These are phyloP conservation scores for Lasioglossum vierecki DNA, from an alignment of 2,888 invertebrate genomes.

Conservation along the genomic window DNA sequence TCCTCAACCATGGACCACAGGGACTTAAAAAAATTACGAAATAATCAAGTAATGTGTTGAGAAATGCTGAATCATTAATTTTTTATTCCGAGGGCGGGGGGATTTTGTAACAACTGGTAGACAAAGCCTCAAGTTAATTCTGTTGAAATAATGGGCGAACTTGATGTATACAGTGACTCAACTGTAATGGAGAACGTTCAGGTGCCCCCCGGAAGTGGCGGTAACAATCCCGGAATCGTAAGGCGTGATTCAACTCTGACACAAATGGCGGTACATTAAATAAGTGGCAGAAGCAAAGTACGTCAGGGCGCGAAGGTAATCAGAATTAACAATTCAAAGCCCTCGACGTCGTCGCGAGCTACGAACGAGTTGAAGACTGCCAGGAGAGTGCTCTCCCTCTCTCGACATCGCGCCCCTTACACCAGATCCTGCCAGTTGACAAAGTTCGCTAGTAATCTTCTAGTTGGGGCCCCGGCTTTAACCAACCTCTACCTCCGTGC, in stretches of 20 bases:
- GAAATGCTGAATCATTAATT: not conserved
- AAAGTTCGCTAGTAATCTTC: conserved; percentile 57
- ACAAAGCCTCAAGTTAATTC: not conserved
- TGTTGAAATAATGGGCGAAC: not conserved
- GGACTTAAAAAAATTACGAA: not conserved
- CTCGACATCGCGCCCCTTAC: conserved; percentile 16
- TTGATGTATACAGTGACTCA: not conserved
- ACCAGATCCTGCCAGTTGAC: conserved; percentile 43
- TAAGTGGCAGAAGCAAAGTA: conserved; percentile 56
- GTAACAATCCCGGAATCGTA: conserved; percentile 70
- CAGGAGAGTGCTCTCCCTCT: conserved; percentile 22
- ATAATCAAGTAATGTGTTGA: not conserved
- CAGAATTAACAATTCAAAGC: conserved; percentile 78
- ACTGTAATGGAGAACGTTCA: conserved; percentile 60
- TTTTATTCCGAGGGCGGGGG: not conserved
- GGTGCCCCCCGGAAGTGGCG: conserved; percentile 69
- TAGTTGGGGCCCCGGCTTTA: conserved; percentile 34
- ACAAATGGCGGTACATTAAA: conserved; percentile 76
- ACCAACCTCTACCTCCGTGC: conserved; percentile 35
- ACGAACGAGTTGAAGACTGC: conserved; percentile 39
- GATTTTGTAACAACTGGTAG: not conserved
- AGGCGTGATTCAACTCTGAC: conserved; percentile 73
- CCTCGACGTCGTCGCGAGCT: conserved; percentile 27
- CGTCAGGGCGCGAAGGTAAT: conserved; percentile 67
- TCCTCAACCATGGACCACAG: not conserved